Conservation (phyloP, 2,113 vertebrate species). For the Aphyosemion australe region DNA sequence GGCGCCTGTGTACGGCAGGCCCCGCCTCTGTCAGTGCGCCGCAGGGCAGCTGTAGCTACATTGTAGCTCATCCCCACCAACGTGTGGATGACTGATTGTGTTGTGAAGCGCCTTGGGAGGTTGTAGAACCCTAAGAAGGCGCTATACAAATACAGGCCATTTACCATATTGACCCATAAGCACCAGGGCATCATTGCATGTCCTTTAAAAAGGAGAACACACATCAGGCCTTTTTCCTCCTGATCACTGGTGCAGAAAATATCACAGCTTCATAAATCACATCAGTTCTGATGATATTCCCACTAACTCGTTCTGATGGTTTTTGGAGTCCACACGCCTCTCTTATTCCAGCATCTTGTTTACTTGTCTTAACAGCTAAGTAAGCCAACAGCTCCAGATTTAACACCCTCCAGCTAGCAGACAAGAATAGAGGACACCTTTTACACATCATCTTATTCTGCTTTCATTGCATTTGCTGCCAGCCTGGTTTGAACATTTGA, state of each 20-base stretch:
- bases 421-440: background rate
- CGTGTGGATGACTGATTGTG: too few relatives aligned
- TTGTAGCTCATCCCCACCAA: too few relatives aligned
- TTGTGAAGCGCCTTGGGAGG: too few relatives aligned
- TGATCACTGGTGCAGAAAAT: background rate
- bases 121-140: too few relatives aligned
- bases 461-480: background rate
- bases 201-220: background rate
- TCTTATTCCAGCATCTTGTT: background rate
- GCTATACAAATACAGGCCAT: too few relatives aligned
- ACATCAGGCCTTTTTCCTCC: background rate
- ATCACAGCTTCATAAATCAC: background rate
- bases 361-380: background rate
- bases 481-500: background rate
- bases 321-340: background rate
- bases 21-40: too few relatives aligned
- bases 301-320: background rate
- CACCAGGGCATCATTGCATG: background rate
- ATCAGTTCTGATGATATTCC: background rate
- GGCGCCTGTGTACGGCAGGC: too few relatives aligned
- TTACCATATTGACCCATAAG: too few relatives aligned
- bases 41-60: too few relatives aligned
- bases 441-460: conserved; percentile 1
- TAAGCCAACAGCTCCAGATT: background rate
- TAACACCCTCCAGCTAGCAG: background rate